Evolutionary conservation across 2,113 vertebrate species (phyloP).

Genomic region (Centropus unirufus): DNA sequence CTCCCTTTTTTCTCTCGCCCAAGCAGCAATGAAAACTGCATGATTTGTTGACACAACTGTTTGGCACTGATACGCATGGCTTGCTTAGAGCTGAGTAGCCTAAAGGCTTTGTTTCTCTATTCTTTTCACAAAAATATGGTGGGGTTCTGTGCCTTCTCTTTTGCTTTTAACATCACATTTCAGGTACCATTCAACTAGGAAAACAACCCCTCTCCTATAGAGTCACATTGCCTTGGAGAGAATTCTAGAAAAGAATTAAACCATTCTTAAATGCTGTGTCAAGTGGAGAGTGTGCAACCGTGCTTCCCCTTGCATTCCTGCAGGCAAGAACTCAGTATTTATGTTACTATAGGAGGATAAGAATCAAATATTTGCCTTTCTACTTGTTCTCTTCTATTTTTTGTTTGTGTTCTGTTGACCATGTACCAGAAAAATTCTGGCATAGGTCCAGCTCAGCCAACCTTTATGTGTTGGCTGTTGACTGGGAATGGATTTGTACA

Average conservation of each 20-base stretch:
- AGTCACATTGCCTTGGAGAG: background rate
- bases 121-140: background rate
- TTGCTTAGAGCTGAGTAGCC: background rate
- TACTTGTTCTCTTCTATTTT: slow-evolving; percentile 14
- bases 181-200: background rate
- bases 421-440: background rate
- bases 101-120: background rate
- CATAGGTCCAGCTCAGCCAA: background rate
- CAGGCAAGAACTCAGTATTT: background rate
- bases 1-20: background rate
- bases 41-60: background rate
- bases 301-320: background rate
- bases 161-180: background rate
- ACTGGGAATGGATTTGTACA: background rate
- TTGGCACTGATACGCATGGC: background rate
- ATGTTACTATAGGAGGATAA: background rate
- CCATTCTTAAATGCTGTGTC: background rate
- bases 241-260: background rate
- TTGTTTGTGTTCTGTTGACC: background rate
- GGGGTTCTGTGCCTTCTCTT: background rate
- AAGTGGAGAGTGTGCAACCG: background rate
- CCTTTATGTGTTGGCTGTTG: background rate
- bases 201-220: background rate
- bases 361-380: background rate
- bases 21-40: background rate